phyloP scores from a whole-genome alignment of 2,113 vertebrate genomes.

The Spea bombifrons region DNA sequence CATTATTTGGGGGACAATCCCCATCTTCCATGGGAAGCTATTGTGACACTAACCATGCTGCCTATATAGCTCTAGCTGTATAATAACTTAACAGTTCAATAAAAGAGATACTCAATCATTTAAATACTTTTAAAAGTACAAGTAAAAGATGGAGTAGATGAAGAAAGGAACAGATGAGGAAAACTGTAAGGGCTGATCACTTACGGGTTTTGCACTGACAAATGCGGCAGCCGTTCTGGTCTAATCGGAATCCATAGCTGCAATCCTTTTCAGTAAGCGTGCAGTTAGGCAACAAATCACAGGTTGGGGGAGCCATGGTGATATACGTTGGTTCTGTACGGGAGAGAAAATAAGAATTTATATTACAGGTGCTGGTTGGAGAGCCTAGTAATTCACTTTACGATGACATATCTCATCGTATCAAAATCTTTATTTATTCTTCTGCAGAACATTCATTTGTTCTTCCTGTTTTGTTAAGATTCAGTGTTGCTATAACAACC shows the following conservation, averaged over 20 bases:
- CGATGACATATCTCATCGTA: not conserved
- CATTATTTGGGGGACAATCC: no score
- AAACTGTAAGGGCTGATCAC: constrained; percentile 53
- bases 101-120: no score
- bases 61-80: no score
- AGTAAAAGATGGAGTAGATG: no score
- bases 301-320: constrained; percentile 80
- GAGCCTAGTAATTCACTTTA: not conserved
- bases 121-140: no score
- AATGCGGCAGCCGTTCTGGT: constrained; percentile 73
- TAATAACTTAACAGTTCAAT: no score
- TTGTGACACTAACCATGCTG: no score
- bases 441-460: not conserved
- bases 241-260: constrained; percentile 72
- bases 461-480: not conserved
- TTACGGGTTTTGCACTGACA: constrained; percentile 85
- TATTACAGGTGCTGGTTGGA: not conserved
- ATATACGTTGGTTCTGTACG: constrained; percentile 81
- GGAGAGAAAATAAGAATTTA: not conserved
- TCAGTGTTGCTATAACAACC: not conserved
- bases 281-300: constrained; percentile 74
- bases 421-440: not conserved
- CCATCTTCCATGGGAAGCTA: no score
- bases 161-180: no score
- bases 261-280: constrained; percentile 77